A percentile compares a stretch with the other conserved stretches of the same genome.
phyloP scores from a whole-genome alignment of 2,113 vertebrate genomes.

The Lamprologus tigripictilis region DNA sequence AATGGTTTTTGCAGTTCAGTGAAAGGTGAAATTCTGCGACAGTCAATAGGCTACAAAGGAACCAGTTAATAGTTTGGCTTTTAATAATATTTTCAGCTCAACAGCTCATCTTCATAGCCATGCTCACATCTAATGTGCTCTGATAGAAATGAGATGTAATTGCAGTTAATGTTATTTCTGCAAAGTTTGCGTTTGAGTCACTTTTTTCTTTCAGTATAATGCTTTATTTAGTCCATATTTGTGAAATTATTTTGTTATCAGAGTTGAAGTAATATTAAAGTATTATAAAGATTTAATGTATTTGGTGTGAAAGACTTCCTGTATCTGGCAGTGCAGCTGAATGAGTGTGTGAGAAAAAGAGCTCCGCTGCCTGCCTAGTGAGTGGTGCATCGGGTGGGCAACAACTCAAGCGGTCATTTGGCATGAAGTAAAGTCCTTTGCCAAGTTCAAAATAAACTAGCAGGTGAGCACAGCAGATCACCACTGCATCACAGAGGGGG shows the following conservation, averaged over 20 bases:
- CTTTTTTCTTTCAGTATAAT: neutral
- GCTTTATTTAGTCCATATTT: neutral
- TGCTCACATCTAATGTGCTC: neutral
- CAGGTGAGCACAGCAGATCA: neutral
- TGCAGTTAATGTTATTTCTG: neutral
- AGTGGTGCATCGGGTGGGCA: neutral
- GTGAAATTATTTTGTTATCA: neutral
- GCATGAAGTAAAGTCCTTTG: neutral
- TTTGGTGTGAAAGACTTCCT: neutral
- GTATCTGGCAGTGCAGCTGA: neutral
- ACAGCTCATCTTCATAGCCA: neutral
- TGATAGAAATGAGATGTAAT: neutral
- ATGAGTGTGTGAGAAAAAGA: neutral
- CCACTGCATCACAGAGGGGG: neutral
- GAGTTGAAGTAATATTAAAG: neutral
- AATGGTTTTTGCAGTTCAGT: neutral
- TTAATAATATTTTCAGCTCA: neutral
- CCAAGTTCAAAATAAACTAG: neutral
- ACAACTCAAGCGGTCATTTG: neutral
- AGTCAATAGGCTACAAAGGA: neutral
- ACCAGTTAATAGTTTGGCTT: fast-evolving
- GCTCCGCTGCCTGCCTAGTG: fast-evolving
- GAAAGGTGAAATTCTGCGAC: neutral
- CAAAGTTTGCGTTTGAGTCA: fast-evolving
- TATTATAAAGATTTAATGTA: neutral